These are phyloP conservation scores for Thinocorus orbignyianus DNA, from an alignment of 2,113 vertebrate genomes.

Conservation along the genomic window DNA sequence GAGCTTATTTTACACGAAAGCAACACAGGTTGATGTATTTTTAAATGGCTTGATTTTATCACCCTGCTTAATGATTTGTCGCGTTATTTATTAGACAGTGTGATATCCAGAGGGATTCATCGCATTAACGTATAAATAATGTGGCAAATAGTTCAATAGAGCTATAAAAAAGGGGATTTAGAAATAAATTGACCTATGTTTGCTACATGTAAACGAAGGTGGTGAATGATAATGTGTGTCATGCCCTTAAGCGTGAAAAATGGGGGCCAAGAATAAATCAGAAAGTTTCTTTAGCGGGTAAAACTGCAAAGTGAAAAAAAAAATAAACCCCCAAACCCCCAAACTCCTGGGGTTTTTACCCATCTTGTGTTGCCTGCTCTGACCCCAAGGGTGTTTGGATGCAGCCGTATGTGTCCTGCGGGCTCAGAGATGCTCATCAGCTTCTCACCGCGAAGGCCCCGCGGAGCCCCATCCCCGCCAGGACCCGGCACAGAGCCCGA, in stretches of 20 bases:
- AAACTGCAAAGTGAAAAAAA: neutral
- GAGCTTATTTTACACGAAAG: slow-evolving; percentile 77
- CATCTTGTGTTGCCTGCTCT: neutral
- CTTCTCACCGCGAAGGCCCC: rapidly evolving
- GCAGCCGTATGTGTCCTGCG: rapidly evolving
- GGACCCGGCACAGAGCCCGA: neutral
- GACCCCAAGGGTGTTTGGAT: rapidly evolving
- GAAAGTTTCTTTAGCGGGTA: neutral
- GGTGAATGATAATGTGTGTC: slow-evolving; percentile 74
- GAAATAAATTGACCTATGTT: slow-evolving; percentile 81
- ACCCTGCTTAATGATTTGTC: slow-evolving; percentile 84
- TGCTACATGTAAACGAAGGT: slow-evolving; percentile 76
- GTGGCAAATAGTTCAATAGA: slow-evolving; percentile 84
- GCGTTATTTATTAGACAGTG: slow-evolving; percentile 80
- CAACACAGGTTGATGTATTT: slow-evolving; percentile 81
- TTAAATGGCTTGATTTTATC: slow-evolving; percentile 85
- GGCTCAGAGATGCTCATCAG: neutral
- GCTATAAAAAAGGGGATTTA: slow-evolving; percentile 79
- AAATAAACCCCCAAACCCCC: neutral
- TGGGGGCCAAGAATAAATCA: neutral
- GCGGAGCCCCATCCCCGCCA: rapidly evolving
- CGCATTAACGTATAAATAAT: slow-evolving; percentile 83
- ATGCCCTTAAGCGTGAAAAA: slow-evolving; percentile 58
- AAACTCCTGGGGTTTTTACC: neutral
- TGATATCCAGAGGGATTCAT: slow-evolving; percentile 77